These are phyloP conservation scores for Cryptocheilus praepositus DNA, from an alignment of 2,888 invertebrate species.

Conservation along the genomic window DNA sequence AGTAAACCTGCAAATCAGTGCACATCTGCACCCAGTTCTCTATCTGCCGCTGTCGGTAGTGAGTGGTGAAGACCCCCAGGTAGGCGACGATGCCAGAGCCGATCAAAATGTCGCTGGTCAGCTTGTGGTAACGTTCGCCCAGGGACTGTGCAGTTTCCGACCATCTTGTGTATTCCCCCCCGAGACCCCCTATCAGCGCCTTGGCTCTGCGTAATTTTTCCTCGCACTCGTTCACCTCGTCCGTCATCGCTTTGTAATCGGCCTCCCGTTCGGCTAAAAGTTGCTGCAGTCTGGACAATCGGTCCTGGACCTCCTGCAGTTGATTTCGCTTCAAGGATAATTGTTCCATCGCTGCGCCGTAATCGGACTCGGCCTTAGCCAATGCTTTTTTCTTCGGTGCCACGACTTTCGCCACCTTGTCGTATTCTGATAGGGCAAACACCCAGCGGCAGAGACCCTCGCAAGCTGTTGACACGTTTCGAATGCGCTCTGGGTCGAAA, in stretches of 20 bases:
- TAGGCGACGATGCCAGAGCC: slow-evolving; percentile 94
- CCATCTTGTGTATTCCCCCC: slow-evolving; percentile 95
- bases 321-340: slow-evolving; percentile 87
- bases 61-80: slow-evolving; percentile 90
- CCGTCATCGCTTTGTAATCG: slow-evolving; percentile 84
- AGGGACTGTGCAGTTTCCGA: slow-evolving; percentile 84
- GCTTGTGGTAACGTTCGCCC: slow-evolving; percentile 81
- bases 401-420: slow-evolving; percentile 92
- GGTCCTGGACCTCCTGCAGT: slow-evolving; percentile 81
- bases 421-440: slow-evolving; percentile 94
- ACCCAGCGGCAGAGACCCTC: slow-evolving; percentile 97
- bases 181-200: slow-evolving; percentile 92
- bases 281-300: slow-evolving; percentile 84
- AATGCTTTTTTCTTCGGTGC: slow-evolving; percentile 95
- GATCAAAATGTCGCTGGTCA: slow-evolving; percentile 90
- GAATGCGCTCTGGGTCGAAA: slow-evolving; percentile 94
- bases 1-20: slow-evolving; percentile 83
- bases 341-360: slow-evolving; percentile 84
- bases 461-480: slow-evolving; percentile 90
- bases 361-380: slow-evolving; percentile 89
- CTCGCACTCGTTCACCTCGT: slow-evolving; percentile 90
- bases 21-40: slow-evolving; percentile 85
- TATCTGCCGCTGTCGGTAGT: slow-evolving; percentile 83
- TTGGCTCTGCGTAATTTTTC: slow-evolving; percentile 92
- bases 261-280: slow-evolving; percentile 81